Evolutionary conservation across 1,140 invertebrate genomes (phyloP).

Genomic region (Macrostomum lignano): DNA sequence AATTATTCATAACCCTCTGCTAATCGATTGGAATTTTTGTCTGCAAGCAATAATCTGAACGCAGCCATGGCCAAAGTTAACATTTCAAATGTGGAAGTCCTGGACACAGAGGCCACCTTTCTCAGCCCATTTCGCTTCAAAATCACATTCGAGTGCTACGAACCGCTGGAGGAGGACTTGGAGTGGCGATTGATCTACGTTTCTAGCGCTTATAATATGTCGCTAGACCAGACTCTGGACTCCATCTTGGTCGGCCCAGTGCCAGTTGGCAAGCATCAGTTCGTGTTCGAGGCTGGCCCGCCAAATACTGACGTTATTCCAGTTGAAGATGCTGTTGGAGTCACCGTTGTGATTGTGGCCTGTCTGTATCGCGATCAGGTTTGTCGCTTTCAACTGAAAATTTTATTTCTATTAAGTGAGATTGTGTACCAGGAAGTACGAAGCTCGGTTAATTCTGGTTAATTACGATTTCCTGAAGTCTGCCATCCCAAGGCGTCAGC

Average conservation of each 20-base stretch:
- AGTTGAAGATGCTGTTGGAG: conserved; percentile 70
- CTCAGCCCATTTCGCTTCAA: conserved; percentile 1
- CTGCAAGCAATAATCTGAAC: too few species aligned
- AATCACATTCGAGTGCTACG: conserved; percentile 6
- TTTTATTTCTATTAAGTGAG: too few species aligned
- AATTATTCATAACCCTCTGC: too few species aligned
- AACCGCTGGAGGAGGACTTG: conserved; percentile 20
- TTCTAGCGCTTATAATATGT: conserved; percentile 78
- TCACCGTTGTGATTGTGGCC: conserved; percentile 77
- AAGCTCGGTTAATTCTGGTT: too few species aligned
- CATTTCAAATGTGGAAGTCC: conserved; percentile 3
- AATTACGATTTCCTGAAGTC: too few species aligned
- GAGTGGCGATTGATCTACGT: conserved; percentile 99
- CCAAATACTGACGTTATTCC: conserved; percentile 74
- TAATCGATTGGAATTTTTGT: too few species aligned
- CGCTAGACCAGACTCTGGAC: conserved; percentile 58
- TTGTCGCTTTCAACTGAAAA: too few species aligned
- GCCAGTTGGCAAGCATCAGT: conserved; percentile 82
- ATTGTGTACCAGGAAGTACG: too few species aligned
- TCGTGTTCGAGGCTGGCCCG: conserved; percentile 79
- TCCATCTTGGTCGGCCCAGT: conserved; percentile 87
- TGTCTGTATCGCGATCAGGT: conserved; percentile 68
- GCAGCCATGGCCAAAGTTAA: conserved; percentile 5
- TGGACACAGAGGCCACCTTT: neutral
- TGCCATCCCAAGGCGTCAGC: too few species aligned